Conservation (phyloP, 2,113 vertebrate species). For the Heterocephalus glaber region DNA sequence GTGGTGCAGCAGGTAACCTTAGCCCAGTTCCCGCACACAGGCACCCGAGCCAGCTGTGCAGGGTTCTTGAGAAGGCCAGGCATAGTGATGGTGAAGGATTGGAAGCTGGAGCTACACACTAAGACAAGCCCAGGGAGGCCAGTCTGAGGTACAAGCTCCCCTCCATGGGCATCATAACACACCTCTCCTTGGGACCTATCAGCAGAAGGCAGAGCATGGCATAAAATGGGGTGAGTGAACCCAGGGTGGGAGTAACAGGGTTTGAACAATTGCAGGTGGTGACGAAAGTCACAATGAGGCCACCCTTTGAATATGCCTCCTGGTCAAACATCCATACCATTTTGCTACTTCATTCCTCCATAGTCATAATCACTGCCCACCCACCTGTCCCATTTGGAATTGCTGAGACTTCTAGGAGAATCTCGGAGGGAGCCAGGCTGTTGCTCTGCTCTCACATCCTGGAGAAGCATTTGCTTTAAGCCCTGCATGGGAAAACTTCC, state of each 20-base stretch:
- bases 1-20: not conserved
- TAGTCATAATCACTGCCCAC: not conserved
- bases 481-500: not conserved
- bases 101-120: not conserved
- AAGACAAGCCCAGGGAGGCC: no score
- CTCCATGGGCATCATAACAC: not conserved
- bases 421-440: no score
- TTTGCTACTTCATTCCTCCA: not conserved
- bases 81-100: not conserved
- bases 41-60: not conserved
- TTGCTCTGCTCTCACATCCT: not conserved
- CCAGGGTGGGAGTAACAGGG: rapidly evolving
- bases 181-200: not conserved
- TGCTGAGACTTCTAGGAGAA: not conserved
- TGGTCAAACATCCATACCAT: not conserved
- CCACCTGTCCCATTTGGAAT: not conserved
- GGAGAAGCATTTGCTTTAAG: not conserved
- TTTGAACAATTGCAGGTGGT: not conserved
- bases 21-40: rapidly evolving
- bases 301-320: not conserved
- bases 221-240: rapidly evolving
- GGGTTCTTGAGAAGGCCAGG: not conserved
- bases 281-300: not conserved
- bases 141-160: not conserved
- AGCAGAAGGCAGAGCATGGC: not conserved